Evolutionary conservation across 2,113 vertebrate genomes (phyloP).

Genomic region (Phainopepla nitens): DNA sequence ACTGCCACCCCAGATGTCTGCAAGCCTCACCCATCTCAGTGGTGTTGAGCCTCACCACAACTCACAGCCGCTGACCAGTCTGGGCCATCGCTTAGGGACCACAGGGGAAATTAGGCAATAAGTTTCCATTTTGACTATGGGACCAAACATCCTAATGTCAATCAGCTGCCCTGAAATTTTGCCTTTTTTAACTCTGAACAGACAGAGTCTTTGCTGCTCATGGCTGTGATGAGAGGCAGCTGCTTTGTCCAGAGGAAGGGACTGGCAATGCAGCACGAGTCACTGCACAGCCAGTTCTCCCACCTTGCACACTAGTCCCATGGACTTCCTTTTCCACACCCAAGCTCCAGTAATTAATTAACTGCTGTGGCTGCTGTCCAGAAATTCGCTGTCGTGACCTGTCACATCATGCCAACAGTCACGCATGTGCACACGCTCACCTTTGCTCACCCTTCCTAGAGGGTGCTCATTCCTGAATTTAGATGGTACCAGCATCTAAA

Average conservation of each 20-base stretch:
- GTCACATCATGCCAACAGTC: background rate
- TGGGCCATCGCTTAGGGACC: fast-evolving
- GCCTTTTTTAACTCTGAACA: background rate
- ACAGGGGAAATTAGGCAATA: background rate
- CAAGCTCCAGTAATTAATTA: background rate
- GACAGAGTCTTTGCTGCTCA: background rate
- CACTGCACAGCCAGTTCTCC: fast-evolving
- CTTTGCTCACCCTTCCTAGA: background rate
- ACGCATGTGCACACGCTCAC: fast-evolving
- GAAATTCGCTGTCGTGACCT: background rate
- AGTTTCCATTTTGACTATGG: background rate
- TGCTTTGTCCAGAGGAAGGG: background rate
- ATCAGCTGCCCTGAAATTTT: background rate
- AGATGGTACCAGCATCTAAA: background rate
- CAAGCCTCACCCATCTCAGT: background rate
- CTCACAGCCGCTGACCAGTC: fast-evolving
- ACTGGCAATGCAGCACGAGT: background rate
- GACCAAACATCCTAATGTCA: background rate
- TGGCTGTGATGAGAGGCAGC: background rate
- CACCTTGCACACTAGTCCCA: background rate
- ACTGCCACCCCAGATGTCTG: background rate
- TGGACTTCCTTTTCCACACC: background rate
- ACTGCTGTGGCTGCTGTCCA: background rate
- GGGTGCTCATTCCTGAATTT: background rate
- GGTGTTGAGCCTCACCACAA: background rate